These are phyloP conservation scores for Argyra leucocephala DNA, from an alignment of 2,888 invertebrate genomes.

Conservation along the genomic window DNA sequence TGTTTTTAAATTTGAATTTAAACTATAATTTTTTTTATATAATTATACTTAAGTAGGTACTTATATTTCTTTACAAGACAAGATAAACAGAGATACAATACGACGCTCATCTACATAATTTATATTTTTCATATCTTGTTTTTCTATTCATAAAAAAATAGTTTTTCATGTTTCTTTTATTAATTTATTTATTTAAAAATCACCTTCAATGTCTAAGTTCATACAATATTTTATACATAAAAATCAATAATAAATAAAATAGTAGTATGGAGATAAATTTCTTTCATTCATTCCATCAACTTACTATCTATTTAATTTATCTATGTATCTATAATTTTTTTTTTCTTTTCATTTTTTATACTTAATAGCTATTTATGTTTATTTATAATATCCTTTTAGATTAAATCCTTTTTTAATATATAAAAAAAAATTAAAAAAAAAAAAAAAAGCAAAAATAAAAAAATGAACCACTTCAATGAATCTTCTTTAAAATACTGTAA, in stretches of 20 bases:
- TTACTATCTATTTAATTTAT: too few relatives aligned
- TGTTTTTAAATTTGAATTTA: too few relatives aligned
- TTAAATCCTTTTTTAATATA: not conserved
- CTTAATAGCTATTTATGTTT: conserved; percentile 1
- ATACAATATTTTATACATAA: not conserved
- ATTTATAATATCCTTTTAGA: conserved; percentile 1
- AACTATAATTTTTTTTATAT: too few relatives aligned
- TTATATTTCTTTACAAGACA: too few relatives aligned
- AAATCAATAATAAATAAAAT: not conserved
- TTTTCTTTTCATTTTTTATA: not conserved
- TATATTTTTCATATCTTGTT: too few relatives aligned
- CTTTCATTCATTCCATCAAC: not conserved
- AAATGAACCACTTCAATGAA: not conserved
- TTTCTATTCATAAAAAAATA: too few relatives aligned
- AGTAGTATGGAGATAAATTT: not conserved
- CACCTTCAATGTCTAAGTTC: not conserved
- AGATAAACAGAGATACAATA: too few relatives aligned
- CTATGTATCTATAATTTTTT: too few relatives aligned
- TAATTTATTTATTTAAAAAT: not conserved
- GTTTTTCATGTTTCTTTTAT: too few relatives aligned
- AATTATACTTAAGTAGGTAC: too few relatives aligned
- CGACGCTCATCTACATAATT: too few relatives aligned
- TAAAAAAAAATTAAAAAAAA: too few relatives aligned
- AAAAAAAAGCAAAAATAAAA: not conserved
- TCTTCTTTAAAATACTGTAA: not conserved